phyloP scores from a whole-genome alignment of 2,888 invertebrate species.

The Phasia obesa region DNA sequence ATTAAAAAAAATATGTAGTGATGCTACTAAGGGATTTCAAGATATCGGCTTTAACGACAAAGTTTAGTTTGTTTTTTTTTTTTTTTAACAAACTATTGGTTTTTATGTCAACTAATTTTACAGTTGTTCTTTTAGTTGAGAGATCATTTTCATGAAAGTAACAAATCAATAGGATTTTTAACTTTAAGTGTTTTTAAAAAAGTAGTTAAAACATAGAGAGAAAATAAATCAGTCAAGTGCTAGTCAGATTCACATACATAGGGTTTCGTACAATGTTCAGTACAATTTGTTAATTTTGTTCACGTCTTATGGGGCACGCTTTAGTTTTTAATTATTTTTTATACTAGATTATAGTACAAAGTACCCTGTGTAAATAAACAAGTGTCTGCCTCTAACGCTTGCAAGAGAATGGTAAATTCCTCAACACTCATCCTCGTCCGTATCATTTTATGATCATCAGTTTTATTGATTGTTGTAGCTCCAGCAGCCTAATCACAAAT shows the following conservation, averaged over 20 bases:
- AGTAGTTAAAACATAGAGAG: neutral
- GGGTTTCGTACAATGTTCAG: too few species aligned
- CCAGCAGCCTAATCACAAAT: constrained; percentile 64
- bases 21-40: constrained; percentile 56
- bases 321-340: too few species aligned
- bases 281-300: too few species aligned
- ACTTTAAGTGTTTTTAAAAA: constrained; percentile 3
- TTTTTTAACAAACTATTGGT: constrained; percentile 63
- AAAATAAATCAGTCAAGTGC: neutral
- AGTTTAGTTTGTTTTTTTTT: constrained; percentile 56
- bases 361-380: too few species aligned
- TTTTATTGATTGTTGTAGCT: constrained; percentile 51
- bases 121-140: constrained; percentile 21
- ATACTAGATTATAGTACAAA: too few species aligned
- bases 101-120: constrained; percentile 60
- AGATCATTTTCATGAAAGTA: neutral
- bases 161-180: constrained; percentile 22
- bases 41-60: constrained; percentile 54
- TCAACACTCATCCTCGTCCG: constrained; percentile 18
- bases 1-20: neutral
- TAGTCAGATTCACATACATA: too few species aligned
- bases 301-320: too few species aligned
- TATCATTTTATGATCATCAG: constrained; percentile 30
- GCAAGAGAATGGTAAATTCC: too few species aligned
- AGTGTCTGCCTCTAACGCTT: too few species aligned